These are phyloP conservation scores for Rissa tridactyla DNA, from an alignment of 2,113 vertebrate genomes.

Conservation along the genomic window DNA sequence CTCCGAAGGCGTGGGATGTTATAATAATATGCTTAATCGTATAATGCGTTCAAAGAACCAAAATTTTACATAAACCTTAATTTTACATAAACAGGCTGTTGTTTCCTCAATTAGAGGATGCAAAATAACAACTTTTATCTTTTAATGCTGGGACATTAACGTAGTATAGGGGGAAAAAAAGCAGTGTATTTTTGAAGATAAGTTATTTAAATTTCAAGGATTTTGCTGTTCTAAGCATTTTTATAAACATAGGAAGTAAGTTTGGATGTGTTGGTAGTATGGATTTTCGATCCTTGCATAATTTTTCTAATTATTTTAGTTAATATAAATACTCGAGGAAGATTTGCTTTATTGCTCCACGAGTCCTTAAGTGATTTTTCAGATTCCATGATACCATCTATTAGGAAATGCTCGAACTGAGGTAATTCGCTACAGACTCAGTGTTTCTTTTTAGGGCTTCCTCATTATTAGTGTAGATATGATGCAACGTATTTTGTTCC, in stretches of 20 bases:
- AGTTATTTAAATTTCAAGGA: background rate
- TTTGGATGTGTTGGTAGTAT: background rate
- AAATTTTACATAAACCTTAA: background rate
- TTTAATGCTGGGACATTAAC: background rate
- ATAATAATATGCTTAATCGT: background rate
- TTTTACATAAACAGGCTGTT: background rate
- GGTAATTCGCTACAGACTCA: background rate
- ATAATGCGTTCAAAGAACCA: background rate
- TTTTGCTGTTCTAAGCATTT: background rate
- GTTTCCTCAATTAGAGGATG: background rate
- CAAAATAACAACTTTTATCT: background rate
- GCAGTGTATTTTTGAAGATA: background rate
- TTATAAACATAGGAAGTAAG: background rate
- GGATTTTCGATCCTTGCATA: background rate
- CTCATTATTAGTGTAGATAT: background rate
- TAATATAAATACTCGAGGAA: background rate
- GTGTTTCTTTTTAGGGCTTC: background rate
- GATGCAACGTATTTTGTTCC: background rate
- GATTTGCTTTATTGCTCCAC: background rate
- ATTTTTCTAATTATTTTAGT: background rate
- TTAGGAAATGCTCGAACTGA: background rate
- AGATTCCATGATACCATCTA: background rate
- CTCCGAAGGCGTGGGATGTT: background rate
- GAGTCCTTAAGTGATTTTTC: background rate
- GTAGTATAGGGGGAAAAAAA: fast-evolving